A percentile compares a stretch with the other conserved stretches of the same genome.
These are phyloP conservation scores for Resseliella maxima DNA, from an alignment of 2,888 invertebrate species.

Conservation along the genomic window DNA sequence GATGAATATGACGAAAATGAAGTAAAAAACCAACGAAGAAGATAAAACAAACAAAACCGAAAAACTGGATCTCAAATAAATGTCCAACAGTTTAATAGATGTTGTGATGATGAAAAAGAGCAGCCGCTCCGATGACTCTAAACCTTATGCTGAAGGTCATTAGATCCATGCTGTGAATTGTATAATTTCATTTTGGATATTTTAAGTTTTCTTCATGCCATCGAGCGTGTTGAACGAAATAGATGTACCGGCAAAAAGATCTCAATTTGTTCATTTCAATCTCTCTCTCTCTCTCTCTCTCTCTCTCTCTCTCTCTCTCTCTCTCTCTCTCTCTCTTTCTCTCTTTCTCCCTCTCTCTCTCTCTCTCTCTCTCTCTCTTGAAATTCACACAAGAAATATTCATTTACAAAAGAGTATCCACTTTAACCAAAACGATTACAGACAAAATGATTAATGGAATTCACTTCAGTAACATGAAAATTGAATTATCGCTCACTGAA, in stretches of 20 bases:
- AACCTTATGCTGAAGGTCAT: not conserved
- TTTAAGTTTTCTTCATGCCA: not conserved
- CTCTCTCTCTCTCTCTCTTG: not conserved
- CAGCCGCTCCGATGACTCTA: not conserved
- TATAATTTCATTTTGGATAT: constrained; percentile 16
- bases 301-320: not conserved
- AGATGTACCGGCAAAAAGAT: not conserved
- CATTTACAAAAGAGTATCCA: not conserved
- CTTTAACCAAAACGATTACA: not conserved
- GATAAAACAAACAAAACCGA: constrained; percentile 21
- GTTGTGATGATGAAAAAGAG: too few species aligned
- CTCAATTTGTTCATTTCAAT: not conserved
- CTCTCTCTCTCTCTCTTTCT: not conserved
- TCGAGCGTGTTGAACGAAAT: not conserved
- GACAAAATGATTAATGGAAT: constrained; percentile 28
- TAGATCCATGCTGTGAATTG: constrained; percentile 1
- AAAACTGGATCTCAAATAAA: not conserved
- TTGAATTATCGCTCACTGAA: constrained; percentile 26
- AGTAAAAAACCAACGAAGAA: not conserved
- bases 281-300: not conserved
- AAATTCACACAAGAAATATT: not conserved
- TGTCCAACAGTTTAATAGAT: too few species aligned
- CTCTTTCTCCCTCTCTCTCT: not conserved
- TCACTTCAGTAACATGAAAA: constrained; percentile 18
- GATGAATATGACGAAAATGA: not conserved